Percentiles rank a stretch among this genome's conserved stretches.
Conservation (phyloP, 2,888 invertebrate species). For the Lepetodrilus schrolli region DNA sequence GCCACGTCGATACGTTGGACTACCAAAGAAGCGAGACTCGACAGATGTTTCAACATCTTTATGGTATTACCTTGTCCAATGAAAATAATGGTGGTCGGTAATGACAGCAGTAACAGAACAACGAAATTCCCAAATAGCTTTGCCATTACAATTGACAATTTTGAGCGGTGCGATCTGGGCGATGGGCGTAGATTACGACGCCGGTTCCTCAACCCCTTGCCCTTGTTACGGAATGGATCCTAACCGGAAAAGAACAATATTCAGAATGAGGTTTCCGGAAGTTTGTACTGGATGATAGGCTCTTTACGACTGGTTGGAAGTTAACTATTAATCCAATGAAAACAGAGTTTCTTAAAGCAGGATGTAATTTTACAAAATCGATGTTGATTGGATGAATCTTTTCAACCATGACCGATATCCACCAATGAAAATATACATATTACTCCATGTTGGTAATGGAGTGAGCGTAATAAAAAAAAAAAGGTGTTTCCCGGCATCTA, state of each 20-base stretch:
- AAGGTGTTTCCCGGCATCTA: conserved; percentile 26
- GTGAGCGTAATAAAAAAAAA: background rate
- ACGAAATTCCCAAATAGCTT: conserved; percentile 55
- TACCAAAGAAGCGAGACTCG: background rate
- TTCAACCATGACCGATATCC: background rate
- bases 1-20: conserved; percentile 49
- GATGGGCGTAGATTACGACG: no score
- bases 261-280: conserved; percentile 7
- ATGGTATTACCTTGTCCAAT: conserved; percentile 59
- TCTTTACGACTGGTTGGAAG: background rate
- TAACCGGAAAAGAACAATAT: conserved; percentile 20
- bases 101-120: conserved; percentile 60
- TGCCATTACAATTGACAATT: conserved; percentile 39
- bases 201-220: background rate
- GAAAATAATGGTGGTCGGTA: conserved; percentile 65
- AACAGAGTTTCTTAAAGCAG: background rate
- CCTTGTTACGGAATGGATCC: conserved; percentile 10
- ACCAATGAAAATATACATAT: background rate
- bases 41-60: background rate
- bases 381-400: background rate
- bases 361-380: background rate
- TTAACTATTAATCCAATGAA: background rate
- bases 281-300: background rate
- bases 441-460: background rate
- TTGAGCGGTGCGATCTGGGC: background rate